Conservation (phyloP, 1,140 invertebrate species). For the Drosophila virilis region DNA sequence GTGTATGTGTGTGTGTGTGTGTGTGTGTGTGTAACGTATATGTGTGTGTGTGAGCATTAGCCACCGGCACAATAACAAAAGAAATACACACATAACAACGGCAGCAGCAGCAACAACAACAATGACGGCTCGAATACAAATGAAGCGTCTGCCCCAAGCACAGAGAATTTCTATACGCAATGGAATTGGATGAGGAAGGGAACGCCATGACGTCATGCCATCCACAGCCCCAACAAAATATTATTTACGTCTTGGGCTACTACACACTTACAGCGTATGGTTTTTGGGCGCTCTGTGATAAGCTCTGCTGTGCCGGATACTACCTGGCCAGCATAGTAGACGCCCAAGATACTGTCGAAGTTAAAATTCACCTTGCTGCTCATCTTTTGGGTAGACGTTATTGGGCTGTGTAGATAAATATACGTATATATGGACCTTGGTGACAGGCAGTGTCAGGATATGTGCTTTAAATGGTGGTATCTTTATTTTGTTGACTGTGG, state of each 20-base stretch:
- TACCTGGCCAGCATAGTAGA: conserved; percentile 86
- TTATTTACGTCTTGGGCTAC: conserved; percentile 47
- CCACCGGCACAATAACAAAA: conserved; percentile 56
- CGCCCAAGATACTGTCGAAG: conserved; percentile 84
- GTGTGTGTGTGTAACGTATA: no score
- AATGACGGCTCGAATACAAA: conserved; percentile 61
- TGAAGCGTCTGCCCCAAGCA: conserved; percentile 29
- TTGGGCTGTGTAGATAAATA: neutral
- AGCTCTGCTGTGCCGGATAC: conserved; percentile 85
- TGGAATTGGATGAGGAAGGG: conserved; percentile 54
- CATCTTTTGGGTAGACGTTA: conserved; percentile 44
- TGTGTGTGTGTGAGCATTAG: conserved; percentile 38
- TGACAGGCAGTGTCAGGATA: conserved; percentile 26
- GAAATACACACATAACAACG: conserved; percentile 30
- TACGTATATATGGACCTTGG: conserved; percentile 10
- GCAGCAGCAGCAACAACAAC: conserved; percentile 39
- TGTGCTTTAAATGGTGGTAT: conserved; percentile 1
- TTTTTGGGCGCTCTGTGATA: conserved; percentile 85
- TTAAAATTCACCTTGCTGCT: conserved; percentile 84
- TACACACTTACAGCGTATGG: conserved; percentile 83
- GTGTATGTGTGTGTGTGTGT: conserved; percentile 20
- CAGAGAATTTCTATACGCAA: conserved; percentile 44
- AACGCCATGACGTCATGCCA: conserved; percentile 66
- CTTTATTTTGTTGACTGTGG: conserved; percentile 30
- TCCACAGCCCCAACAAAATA: conserved; percentile 15